Conservation (phyloP, 1,140 invertebrate species). For the Laodelphax striatellus region DNA sequence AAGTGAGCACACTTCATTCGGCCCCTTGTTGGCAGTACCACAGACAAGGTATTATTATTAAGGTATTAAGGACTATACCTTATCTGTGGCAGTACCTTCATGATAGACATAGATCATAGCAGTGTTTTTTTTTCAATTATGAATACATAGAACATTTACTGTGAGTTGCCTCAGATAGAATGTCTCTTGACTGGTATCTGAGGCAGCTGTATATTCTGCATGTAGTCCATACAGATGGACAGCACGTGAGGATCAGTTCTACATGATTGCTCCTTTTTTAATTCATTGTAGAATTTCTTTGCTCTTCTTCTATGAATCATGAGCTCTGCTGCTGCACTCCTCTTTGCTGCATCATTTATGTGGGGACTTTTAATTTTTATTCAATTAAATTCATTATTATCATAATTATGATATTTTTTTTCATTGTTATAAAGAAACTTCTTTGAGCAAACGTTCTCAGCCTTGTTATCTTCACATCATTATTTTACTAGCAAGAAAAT, state of each 20-base stretch:
- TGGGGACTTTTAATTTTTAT: constrained; percentile 12
- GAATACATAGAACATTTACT: constrained; percentile 24
- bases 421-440: too few relatives aligned
- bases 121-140: constrained; percentile 21
- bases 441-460: too few relatives aligned
- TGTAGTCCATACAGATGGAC: constrained; percentile 27
- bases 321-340: constrained; percentile 24
- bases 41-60: too few relatives aligned
- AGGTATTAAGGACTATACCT: too few relatives aligned
- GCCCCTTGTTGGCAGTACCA: constrained; percentile 9
- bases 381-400: too few relatives aligned
- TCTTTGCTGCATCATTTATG: constrained; percentile 22
- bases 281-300: constrained; percentile 25
- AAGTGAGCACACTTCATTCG: constrained; percentile 14
- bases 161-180: too few relatives aligned
- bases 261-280: constrained; percentile 19
- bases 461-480: too few relatives aligned
- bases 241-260: constrained; percentile 13
- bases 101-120: constrained; percentile 2
- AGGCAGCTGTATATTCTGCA: constrained; percentile 27
- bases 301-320: constrained; percentile 21
- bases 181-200: constrained; percentile 22
- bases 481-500: too few relatives aligned
- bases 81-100: constrained; percentile 9
- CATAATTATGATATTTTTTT: too few relatives aligned